Conservation (phyloP, 2,797 vertebrate species). For the Nothura maculosa region DNA sequence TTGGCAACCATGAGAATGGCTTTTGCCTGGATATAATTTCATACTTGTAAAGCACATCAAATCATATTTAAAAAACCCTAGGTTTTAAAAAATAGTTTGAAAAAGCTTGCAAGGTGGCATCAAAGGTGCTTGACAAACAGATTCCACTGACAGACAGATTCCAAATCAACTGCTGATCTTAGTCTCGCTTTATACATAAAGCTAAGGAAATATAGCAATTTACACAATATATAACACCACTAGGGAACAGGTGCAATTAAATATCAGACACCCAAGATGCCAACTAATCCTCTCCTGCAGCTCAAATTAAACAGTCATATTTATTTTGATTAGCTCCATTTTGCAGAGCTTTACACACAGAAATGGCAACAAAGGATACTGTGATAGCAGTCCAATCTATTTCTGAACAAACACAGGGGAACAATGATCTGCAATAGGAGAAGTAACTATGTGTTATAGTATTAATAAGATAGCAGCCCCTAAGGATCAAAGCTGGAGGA, state of each 20-base stretch:
- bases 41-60: background rate
- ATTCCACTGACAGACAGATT: background rate
- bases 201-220: background rate
- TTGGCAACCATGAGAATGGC: background rate
- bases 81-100: background rate
- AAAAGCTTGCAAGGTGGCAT: background rate
- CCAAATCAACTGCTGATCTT: background rate
- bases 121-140: background rate
- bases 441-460: too few relatives aligned
- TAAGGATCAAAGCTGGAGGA: too few relatives aligned
- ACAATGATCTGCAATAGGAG: background rate
- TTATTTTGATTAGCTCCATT: background rate
- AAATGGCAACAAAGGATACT: background rate
- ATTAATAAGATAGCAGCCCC: too few relatives aligned
- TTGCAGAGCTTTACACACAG: background rate
- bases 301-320: background rate
- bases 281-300: background rate
- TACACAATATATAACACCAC: background rate
- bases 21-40: slow-evolving; percentile 12
- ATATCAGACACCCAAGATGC: background rate
- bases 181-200: background rate
- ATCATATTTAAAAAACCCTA: accelerated
- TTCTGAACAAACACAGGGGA: background rate
- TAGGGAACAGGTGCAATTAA: background rate
- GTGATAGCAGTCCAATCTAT: background rate